Percentiles rank a stretch among this genome's conserved stretches.
These are phyloP conservation scores for Noctua pronuba DNA, from an alignment of 2,888 invertebrate species.

Conservation along the genomic window DNA sequence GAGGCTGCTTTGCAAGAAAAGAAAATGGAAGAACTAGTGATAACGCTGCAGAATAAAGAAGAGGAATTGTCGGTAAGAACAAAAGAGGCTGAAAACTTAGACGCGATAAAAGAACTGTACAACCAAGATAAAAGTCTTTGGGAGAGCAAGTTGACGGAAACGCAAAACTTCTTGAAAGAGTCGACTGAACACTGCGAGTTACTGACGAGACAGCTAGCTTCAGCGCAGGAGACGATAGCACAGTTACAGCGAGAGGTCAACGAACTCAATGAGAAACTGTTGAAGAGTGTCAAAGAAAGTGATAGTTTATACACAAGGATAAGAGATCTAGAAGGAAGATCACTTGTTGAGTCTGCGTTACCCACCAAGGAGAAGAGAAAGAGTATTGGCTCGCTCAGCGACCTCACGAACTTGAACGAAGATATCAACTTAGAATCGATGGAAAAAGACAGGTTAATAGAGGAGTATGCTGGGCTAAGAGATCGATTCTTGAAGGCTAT, in stretches of 20 bases:
- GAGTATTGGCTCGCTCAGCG: slow-evolving; percentile 94
- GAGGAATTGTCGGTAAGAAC: slow-evolving; percentile 93
- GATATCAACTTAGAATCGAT: slow-evolving; percentile 93
- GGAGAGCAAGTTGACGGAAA: slow-evolving; percentile 92
- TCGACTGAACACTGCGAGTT: slow-evolving; percentile 92
- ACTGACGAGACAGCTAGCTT: slow-evolving; percentile 92
- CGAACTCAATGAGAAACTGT: slow-evolving; percentile 92
- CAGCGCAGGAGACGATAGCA: slow-evolving; percentile 92
- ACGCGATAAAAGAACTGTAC: slow-evolving; percentile 91
- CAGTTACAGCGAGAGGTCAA: slow-evolving; percentile 93
- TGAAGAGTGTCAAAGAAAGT: slow-evolving; percentile 94
- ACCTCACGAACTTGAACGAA: slow-evolving; percentile 94
- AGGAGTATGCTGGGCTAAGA: slow-evolving; percentile 94
- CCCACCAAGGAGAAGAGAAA: slow-evolving; percentile 91
- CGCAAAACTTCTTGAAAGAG: slow-evolving; percentile 92
- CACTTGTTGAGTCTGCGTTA: slow-evolving; percentile 82
- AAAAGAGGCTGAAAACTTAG: slow-evolving; percentile 92
- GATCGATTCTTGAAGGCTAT: slow-evolving; percentile 95
- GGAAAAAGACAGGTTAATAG: slow-evolving; percentile 94
- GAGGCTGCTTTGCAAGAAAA: slow-evolving; percentile 93
- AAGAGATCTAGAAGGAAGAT: slow-evolving; percentile 93
- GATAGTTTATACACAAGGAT: slow-evolving; percentile 93
- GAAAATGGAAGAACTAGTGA: slow-evolving; percentile 94
- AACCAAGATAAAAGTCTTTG: slow-evolving; percentile 92
- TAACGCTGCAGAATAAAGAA: slow-evolving; percentile 94